phyloP scores from a whole-genome alignment of 2,888 invertebrate genomes.

The Abrostola tripartita region DNA sequence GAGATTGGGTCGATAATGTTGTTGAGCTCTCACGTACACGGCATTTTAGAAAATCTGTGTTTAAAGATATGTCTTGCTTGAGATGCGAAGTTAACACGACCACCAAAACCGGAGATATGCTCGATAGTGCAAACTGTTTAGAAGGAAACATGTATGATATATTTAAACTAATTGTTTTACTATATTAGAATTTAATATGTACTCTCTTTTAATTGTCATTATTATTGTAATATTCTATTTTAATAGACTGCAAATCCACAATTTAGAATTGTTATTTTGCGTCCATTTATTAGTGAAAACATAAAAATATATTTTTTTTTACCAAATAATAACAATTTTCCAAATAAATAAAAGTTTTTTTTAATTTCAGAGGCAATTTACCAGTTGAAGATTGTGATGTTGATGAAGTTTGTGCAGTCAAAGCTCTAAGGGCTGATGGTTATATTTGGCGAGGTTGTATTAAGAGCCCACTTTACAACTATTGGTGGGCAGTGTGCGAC shows the following conservation, averaged over 20 bases:
- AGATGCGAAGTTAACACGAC: slow-evolving; percentile 75
- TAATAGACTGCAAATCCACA: no score
- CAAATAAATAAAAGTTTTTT: no score
- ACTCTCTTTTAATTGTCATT: no score
- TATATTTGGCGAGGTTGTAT: slow-evolving; percentile 81
- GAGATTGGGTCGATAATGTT: slow-evolving; percentile 76
- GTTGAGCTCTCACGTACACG: slow-evolving; percentile 73
- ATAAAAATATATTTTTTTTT: no score
- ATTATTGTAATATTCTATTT: no score
- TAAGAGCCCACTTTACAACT: slow-evolving; percentile 73
- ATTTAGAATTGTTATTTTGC: no score
- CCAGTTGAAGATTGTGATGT: slow-evolving; percentile 67
- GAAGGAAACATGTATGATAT: slow-evolving; percentile 75
- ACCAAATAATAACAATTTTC: no score
- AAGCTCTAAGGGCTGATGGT: slow-evolving; percentile 67
- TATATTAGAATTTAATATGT: no score
- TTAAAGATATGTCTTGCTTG: slow-evolving; percentile 77
- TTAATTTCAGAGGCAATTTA: slow-evolving; percentile 65
- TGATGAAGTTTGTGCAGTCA: slow-evolving; percentile 77
- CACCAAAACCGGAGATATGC: slow-evolving; percentile 56
- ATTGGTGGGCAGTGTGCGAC: slow-evolving; percentile 75
- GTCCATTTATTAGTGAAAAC: neutral
- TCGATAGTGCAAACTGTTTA: slow-evolving; percentile 69
- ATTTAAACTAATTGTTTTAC: neutral
- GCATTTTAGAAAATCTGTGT: slow-evolving; percentile 71